Evolutionary conservation across 2,797 vertebrate genomes (phyloP).

Genomic region (Rhynchotus rufescens): DNA sequence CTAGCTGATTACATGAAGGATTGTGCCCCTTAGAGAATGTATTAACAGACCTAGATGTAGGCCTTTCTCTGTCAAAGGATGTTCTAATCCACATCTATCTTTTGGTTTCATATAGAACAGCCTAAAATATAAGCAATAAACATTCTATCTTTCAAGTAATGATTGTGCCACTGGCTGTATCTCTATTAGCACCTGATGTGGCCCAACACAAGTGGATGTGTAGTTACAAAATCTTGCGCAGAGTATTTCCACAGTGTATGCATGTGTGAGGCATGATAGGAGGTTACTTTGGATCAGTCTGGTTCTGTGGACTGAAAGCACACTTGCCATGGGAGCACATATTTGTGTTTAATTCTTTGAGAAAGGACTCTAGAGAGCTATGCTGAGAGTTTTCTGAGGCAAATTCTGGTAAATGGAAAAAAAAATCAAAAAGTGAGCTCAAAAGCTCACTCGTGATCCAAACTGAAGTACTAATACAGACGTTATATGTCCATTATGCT

Average conservation of each 20-base stretch:
- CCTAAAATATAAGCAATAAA: background rate
- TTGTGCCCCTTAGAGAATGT: accelerated
- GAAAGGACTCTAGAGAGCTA: background rate
- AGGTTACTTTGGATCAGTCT: background rate
- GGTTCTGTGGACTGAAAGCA: background rate
- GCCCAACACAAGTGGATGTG: background rate
- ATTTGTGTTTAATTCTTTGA: background rate
- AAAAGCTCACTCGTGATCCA: background rate
- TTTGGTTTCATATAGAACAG: background rate
- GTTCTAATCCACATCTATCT: background rate
- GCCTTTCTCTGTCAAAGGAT: background rate
- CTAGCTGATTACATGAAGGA: background rate
- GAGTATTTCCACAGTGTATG: background rate
- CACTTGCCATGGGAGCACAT: background rate
- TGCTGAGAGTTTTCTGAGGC: background rate
- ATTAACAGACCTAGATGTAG: background rate
- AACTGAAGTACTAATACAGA: background rate
- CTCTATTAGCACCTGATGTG: background rate
- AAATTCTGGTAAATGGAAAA: background rate
- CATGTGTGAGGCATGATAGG: background rate
- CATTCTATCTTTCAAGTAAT: background rate
- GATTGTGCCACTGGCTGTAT: background rate
- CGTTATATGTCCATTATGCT: background rate
- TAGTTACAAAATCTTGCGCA: background rate
- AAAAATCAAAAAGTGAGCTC: background rate